Conservation (phyloP, 2,113 vertebrate species). For the Phocoena sinus region DNA sequence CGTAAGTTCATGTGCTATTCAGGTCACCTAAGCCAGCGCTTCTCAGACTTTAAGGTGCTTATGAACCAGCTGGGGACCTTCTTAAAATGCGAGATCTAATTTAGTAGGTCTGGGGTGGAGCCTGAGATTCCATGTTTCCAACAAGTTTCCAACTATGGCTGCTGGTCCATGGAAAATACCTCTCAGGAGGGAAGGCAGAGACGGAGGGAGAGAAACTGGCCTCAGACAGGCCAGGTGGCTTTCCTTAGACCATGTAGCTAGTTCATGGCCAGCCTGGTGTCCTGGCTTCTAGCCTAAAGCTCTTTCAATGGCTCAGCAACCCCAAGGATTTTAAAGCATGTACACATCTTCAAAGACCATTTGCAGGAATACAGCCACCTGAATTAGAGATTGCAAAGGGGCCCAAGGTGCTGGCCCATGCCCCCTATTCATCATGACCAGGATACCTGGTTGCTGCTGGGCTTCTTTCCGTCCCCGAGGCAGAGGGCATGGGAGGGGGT, state of each 20-base stretch:
- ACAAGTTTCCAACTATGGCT: background rate
- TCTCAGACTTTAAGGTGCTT: background rate
- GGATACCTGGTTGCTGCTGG: background rate
- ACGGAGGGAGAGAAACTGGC: background rate
- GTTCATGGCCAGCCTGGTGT: background rate
- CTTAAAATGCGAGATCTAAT: background rate
- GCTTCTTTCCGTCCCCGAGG: background rate
- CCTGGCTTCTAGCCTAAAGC: background rate
- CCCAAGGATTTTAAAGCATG: background rate
- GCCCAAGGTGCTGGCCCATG: background rate
- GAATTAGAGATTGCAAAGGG: background rate
- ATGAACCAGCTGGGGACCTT: background rate
- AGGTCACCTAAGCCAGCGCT: background rate
- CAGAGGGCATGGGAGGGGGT: background rate
- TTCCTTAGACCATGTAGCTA: background rate
- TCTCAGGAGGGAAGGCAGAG: background rate
- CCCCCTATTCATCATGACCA: background rate
- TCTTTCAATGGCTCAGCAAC: background rate
- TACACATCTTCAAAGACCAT: background rate
- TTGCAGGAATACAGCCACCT: background rate
- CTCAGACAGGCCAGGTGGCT: background rate
- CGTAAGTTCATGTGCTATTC: background rate
- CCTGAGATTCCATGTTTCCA: background rate
- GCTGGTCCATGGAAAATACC: background rate
- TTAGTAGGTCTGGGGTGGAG: background rate